These are phyloP conservation scores for Muscicapa striata DNA, from an alignment of 2,797 vertebrate genomes.

Conservation along the genomic window DNA sequence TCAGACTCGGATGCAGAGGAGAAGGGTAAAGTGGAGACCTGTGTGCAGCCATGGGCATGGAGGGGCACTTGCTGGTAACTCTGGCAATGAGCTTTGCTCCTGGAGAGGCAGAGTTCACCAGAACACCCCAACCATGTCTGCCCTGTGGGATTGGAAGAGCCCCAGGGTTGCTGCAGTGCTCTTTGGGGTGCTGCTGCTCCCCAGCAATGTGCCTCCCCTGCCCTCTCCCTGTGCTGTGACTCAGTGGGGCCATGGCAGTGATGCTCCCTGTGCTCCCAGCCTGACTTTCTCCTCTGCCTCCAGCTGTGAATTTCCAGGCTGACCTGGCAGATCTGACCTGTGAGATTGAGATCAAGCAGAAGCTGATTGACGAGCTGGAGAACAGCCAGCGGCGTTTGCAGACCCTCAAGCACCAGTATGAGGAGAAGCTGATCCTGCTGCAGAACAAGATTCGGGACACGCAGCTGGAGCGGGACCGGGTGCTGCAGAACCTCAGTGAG, in stretches of 20 bases:
- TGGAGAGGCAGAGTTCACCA: neutral
- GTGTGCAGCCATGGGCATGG: neutral
- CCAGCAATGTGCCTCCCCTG: neutral
- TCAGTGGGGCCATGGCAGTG: neutral
- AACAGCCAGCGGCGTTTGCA: conserved; percentile 95
- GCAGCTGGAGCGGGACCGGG: conserved; percentile 93
- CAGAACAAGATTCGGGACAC: conserved; percentile 99
- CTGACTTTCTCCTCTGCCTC: neutral
- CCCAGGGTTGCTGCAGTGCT: neutral
- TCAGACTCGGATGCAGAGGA: conserved; percentile 94
- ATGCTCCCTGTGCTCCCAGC: neutral
- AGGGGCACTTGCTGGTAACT: neutral
- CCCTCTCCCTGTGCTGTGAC: neutral
- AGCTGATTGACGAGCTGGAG: conserved; percentile 96
- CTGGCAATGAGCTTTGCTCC: neutral
- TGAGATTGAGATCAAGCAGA: conserved; percentile 99
- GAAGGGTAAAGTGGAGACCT: conserved; percentile 81
- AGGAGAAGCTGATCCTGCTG: conserved; percentile 94
- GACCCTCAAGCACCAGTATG: conserved; percentile 94
- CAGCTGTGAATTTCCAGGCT: conserved; percentile 88
- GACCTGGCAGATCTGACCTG: conserved; percentile 96
- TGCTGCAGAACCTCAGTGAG: conserved; percentile 98
- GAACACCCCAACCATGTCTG: accelerated
- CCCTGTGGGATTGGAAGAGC: neutral
- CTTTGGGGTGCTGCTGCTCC: neutral